Percentiles rank a stretch among this genome's conserved stretches.
phyloP scores from a whole-genome alignment of 2,888 invertebrate genomes.

The Hypomecis punctinalis region DNA sequence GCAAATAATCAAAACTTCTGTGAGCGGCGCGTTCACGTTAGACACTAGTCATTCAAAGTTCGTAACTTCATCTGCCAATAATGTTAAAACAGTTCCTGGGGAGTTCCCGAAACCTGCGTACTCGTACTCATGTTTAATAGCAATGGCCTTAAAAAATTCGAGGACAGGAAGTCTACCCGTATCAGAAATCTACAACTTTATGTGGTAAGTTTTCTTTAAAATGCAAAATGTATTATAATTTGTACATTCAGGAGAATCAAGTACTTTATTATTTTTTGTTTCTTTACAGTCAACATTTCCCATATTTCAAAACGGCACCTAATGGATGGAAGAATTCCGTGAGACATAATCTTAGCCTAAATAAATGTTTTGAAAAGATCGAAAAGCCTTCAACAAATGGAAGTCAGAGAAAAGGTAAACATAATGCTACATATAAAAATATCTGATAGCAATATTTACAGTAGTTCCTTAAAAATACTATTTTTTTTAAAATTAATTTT shows the following conservation, averaged over 20 bases:
- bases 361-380: conserved; percentile 99
- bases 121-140: conserved; percentile 98
- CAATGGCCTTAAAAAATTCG: conserved; percentile 98
- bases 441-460: too few relatives aligned
- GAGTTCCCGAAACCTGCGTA: conserved; percentile 98
- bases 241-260: neutral
- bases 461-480: neutral
- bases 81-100: conserved; percentile 78
- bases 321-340: conserved; percentile 99
- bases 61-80: conserved; percentile 56
- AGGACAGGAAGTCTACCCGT: conserved; percentile 97
- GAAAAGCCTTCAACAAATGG: conserved; percentile 96
- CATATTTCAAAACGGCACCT: conserved; percentile 99
- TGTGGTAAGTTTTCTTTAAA: conserved; percentile 89
- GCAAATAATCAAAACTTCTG: conserved; percentile 80
- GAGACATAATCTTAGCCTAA: conserved; percentile 97
- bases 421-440: neutral
- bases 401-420: conserved; percentile 90
- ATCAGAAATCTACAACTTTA: conserved; percentile 99
- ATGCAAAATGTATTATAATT: conserved; percentile 15
- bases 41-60: conserved; percentile 77
- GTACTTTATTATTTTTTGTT: neutral
- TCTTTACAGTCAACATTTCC: conserved; percentile 95
- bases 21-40: conserved; percentile 70
- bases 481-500: conserved; percentile 41